These are phyloP conservation scores for Leptobrachium ailaonicum DNA, from an alignment of 2,113 vertebrate species.

Conservation along the genomic window DNA sequence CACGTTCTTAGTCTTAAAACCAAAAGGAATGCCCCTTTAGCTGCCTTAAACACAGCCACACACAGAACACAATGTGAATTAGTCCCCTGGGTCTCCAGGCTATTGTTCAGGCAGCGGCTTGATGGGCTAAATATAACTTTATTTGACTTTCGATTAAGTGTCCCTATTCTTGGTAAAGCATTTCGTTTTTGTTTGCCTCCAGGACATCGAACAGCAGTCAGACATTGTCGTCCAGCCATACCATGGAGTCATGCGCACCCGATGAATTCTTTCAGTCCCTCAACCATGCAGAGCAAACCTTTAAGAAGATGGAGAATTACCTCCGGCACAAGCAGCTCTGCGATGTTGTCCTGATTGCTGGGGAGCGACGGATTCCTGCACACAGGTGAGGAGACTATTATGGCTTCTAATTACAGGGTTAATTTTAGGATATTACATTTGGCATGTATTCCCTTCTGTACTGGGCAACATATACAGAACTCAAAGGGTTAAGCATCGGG, in stretches of 20 bases:
- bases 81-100: no score
- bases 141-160: background rate
- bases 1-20: no score
- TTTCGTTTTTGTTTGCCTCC: slow-evolving; percentile 53
- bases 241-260: slow-evolving; percentile 89
- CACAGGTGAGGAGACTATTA: slow-evolving; percentile 77
- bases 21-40: no score
- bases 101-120: background rate
- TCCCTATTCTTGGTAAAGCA: background rate
- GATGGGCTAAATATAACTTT: slow-evolving; percentile 18
- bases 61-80: no score
- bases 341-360: slow-evolving; percentile 91
- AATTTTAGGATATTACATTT: background rate
- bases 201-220: slow-evolving; percentile 90
- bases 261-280: slow-evolving; percentile 94
- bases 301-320: slow-evolving; percentile 96
- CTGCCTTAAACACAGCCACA: no score
- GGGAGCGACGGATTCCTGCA: slow-evolving; percentile 92
- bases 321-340: slow-evolving; percentile 89
- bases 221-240: slow-evolving; percentile 83
- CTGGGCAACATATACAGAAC: no score
- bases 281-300: slow-evolving; percentile 91
- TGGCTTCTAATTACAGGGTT: no score
- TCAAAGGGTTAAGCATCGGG: no score
- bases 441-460: no score